Evolutionary conservation across 2,113 vertebrate genomes (phyloP).

Genomic region (Oplegnathus fasciatus): DNA sequence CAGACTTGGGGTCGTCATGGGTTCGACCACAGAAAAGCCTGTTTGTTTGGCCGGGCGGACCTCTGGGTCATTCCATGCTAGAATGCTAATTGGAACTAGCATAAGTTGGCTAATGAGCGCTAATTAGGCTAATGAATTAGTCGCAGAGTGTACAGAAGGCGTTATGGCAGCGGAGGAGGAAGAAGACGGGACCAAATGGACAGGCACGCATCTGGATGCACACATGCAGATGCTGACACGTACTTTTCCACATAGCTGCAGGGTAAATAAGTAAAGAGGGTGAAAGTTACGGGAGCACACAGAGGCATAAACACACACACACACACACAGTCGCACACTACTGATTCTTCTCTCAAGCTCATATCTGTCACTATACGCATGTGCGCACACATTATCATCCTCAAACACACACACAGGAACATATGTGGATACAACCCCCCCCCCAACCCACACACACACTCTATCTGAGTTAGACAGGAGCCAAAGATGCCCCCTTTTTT

Average conservation of each 20-base stretch:
- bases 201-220: slow-evolving; percentile 52
- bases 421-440: slow-evolving; percentile 5
- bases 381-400: slow-evolving; percentile 37
- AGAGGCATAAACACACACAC: background rate
- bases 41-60: slow-evolving; percentile 58
- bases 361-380: slow-evolving; percentile 32
- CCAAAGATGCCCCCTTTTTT: slow-evolving; percentile 31
- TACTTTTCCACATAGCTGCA: slow-evolving; percentile 14
- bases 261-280: slow-evolving; percentile 31
- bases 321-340: slow-evolving; percentile 15
- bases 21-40: slow-evolving; percentile 45
- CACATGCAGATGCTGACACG: slow-evolving; percentile 35
- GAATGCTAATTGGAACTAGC: slow-evolving; percentile 75
- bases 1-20: slow-evolving; percentile 28
- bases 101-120: slow-evolving; percentile 77
- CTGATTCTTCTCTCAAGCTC: slow-evolving; percentile 26
- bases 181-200: slow-evolving; percentile 35
- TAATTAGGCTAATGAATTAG: slow-evolving; percentile 78
- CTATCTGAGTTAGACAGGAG: slow-evolving; percentile 40
- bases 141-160: slow-evolving; percentile 49
- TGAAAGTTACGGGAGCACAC: background rate
- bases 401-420: slow-evolving; percentile 20
- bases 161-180: slow-evolving; percentile 29
- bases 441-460: slow-evolving; percentile 8
- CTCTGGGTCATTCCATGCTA: slow-evolving; percentile 53